These are phyloP conservation scores for Campylomormyrus tamandua DNA, from an alignment of 2,113 vertebrate genomes.

Conservation along the genomic window DNA sequence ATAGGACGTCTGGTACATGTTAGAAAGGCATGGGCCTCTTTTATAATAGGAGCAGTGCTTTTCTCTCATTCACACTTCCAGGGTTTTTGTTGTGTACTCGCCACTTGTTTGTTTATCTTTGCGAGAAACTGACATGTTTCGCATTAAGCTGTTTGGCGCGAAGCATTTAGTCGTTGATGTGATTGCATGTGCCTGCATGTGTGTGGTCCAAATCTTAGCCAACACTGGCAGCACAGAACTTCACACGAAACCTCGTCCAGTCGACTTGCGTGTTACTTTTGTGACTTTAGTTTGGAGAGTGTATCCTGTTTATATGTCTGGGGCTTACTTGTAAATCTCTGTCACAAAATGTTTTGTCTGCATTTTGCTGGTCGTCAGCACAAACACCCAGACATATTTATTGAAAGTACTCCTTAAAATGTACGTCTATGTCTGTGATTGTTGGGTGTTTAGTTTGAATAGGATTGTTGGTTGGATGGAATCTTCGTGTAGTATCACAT, in stretches of 20 bases:
- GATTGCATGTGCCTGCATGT: not conserved
- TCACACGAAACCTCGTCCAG: conserved; percentile 22
- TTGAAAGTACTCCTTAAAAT: not conserved
- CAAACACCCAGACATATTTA: conserved; percentile 13
- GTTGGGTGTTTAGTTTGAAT: not conserved
- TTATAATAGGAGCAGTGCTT: not conserved
- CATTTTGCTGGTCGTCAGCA: not conserved
- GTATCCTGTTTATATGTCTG: conserved; percentile 32
- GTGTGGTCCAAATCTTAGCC: not conserved
- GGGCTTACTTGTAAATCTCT: conserved; percentile 2
- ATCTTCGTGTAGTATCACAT: not conserved
- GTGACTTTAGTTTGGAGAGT: conserved; percentile 12
- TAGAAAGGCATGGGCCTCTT: not conserved
- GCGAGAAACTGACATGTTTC: not conserved
- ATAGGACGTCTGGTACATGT: not conserved
- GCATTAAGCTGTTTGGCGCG: not conserved
- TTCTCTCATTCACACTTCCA: not conserved
- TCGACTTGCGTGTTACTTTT: conserved; percentile 23
- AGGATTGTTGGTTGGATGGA: not conserved
- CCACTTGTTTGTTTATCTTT: not conserved
- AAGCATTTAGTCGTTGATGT: not conserved
- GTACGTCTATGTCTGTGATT: not conserved
- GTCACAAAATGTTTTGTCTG: conserved; percentile 17
- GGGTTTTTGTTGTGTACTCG: not conserved
- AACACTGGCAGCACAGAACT: not conserved